Evolutionary conservation across 1,140 invertebrate genomes (phyloP), one percentile per base, ranked within the genome.

Genomic region (Homalodisca vitripennis): DNA sequence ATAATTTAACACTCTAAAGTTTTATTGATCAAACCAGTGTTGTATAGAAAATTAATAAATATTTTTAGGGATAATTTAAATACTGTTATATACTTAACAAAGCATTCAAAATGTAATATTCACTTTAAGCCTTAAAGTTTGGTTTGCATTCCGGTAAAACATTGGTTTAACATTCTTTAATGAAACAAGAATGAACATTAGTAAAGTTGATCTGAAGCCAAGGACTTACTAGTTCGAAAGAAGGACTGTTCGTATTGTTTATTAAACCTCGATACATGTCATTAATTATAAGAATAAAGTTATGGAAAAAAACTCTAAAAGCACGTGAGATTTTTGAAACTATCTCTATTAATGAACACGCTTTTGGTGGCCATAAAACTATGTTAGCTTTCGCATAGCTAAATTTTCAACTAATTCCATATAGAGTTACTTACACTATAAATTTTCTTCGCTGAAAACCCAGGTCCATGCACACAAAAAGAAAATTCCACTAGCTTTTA

Each of bases 191-290:
- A n/a, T n/a, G n/a, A n/a, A n/a, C n/a, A n/a, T n/a, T n/a, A n/a
- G n/a, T n/a, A n/a, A n/a, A n/a, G n/a, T n/a, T n/a, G n/a, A n/a
- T n/a, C n/a, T n/a, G n/a, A n/a, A n/a, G n/a, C n/a, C n/a, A n/a
- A n/a, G n/a, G n/a, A n/a, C n/a, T n/a, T n/a, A n/a, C n/a, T n/a
- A n/a, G n/a, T n/a, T n/a, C n/a, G n/a, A n/a, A n/a, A n/a, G n/a
- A n/a, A n/a, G n/a, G n/a, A n/a, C n/a, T n/a, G 34, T 41, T 41
- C 20, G 48, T 22, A 53, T 53, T 53, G 48, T 53, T 53, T 53
- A 53, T 53, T 53, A 53, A 12, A 53, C 34, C 34, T 53, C 48
- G 48, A 53, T 53, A 53, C 48, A 53, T 53, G 22, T 53, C 48
- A 53, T 53, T 22, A n/a, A 53, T 53, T 53, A 53, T 6, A 53